phyloP scores from a whole-genome alignment of 2,888 invertebrate genomes.

The Philopedon plagiatum region DNA sequence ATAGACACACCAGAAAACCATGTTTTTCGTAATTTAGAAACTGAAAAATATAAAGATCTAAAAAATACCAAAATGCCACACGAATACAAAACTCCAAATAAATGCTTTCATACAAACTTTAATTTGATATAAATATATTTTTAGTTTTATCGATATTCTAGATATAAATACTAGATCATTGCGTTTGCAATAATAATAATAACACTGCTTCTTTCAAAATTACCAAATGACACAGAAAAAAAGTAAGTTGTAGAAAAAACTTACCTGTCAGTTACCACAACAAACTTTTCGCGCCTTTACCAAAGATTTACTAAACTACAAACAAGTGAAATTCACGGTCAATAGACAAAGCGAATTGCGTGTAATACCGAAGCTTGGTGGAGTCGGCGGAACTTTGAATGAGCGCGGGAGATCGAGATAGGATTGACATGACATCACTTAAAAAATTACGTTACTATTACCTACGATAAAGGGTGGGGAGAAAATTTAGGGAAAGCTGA shows the following conservation, averaged over 20 bases:
- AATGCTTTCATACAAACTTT: too few relatives aligned
- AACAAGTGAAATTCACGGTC: slow-evolving; percentile 28
- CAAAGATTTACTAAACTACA: slow-evolving; percentile 13
- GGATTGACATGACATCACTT: slow-evolving; percentile 19
- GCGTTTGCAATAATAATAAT: too few relatives aligned
- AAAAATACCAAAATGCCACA: too few relatives aligned
- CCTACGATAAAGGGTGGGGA: slow-evolving; percentile 6
- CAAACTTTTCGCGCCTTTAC: slow-evolving; percentile 35
- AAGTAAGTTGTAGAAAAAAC: background rate
- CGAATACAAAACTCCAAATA: too few relatives aligned
- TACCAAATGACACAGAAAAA: too few relatives aligned
- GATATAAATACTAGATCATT: too few relatives aligned
- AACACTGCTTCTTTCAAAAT: too few relatives aligned
- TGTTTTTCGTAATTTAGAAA: too few relatives aligned
- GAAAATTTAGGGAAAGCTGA: background rate
- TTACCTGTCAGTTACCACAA: slow-evolving; percentile 21
- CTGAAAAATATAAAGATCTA: too few relatives aligned
- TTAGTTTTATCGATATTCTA: too few relatives aligned
- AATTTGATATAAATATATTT: too few relatives aligned
- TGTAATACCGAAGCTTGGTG: background rate
- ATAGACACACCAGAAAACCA: too few relatives aligned
- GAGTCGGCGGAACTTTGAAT: slow-evolving; percentile 36
- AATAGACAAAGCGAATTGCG: slow-evolving; percentile 20
- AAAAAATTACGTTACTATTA: slow-evolving; percentile 12
- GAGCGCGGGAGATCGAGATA: slow-evolving; percentile 38